Base-by-base conservation (phyloP, 30 jellyfish, hydroid and myxozoan species). In the Pelagia noctiluca region DNA sequence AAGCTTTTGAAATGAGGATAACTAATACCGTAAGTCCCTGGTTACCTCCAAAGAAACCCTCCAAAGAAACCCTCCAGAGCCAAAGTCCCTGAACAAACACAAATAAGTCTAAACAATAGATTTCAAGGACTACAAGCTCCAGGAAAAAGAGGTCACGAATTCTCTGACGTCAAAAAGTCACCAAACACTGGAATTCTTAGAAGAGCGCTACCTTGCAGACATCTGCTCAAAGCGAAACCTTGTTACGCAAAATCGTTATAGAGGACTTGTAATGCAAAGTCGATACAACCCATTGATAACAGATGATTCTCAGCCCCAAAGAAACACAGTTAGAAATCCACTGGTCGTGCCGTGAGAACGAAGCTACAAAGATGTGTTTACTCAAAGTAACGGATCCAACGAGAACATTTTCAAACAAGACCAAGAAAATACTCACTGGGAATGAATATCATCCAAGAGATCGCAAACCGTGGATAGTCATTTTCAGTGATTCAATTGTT, bases 41-140 rank as follows among this genome's bases (percentile, higher is more conserved):
- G 57, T 42, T 42, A 42, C 8, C 57, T 42, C 57, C 57, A 42
- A 42, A 42, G 57, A 16, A 42, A 42, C 57, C 57, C 57, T 42
- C 57, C 57, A 42, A 16, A 42, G 57, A n/a, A 42, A 42, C 57
- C 57, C 57, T 42, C 57, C 57, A 42, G 57, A 42, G 57, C 57
- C 8, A 42, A 42, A 42, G 57, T 42, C 57, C 57, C 57, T 42
- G 57, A 42, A 42, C 57, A 42, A 42, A 42, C 57, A 16, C 57
- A 42, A 42, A 42, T 42, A 42, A 42, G 57, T 42, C 57, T 42
- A 42, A 42, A 42, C 57, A 42, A 42, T 42, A 42, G 57, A 42
- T 42, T 42, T 42, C 57, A 42, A 42, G 57, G 57, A 42, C 57
- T 42, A 42, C 57, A 42, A 42, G 57, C 57, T 42, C 57, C 57